A percentile compares a stretch with the other conserved stretches of the same genome.
Evolutionary conservation across 2,888 invertebrate genomes (phyloP).

Genomic region (Cynaeus angustus): DNA sequence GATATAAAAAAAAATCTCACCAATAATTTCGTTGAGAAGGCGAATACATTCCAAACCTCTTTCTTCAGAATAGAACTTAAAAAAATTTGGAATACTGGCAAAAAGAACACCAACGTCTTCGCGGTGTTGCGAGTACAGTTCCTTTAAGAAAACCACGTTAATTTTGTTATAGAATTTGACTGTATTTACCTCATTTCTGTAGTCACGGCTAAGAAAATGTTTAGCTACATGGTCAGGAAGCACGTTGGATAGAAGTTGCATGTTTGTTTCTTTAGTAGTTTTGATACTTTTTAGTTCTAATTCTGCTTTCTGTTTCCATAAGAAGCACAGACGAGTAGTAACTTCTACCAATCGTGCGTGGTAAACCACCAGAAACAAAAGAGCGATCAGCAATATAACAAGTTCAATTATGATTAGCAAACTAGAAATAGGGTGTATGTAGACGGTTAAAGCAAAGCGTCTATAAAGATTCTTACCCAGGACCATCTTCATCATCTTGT

Average conservation of each 20-base stretch:
- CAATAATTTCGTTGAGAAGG: slow-evolving; percentile 97
- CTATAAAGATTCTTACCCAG: too few species aligned
- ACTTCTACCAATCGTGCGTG: slow-evolving; percentile 93
- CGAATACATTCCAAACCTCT: slow-evolving; percentile 98
- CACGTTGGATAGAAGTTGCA: slow-evolving; percentile 92
- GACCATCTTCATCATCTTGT: too few species aligned
- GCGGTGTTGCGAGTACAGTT: slow-evolving; percentile 87
- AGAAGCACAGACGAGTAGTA: slow-evolving; percentile 95
- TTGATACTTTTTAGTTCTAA: slow-evolving; percentile 95
- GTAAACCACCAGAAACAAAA: slow-evolving; percentile 79
- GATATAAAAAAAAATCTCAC: slow-evolving; percentile 69
- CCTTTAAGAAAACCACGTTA: slow-evolving; percentile 72
- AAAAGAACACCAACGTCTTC: slow-evolving; percentile 96
- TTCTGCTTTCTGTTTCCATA: slow-evolving; percentile 98
- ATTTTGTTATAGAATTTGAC: background rate
- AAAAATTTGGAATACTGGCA: slow-evolving; percentile 97
- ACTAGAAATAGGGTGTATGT: too few species aligned
- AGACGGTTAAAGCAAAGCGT: too few species aligned
- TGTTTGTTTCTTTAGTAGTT: slow-evolving; percentile 91
- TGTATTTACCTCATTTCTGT: slow-evolving; percentile 82
- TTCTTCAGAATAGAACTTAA: slow-evolving; percentile 98
- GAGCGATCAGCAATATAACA: background rate
- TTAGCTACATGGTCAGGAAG: slow-evolving; percentile 96
- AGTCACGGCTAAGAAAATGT: slow-evolving; percentile 91
- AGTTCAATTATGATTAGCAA: background rate